These are phyloP conservation scores for Chloroclysta siterata DNA, from an alignment of 2,888 invertebrate species.

Conservation along the genomic window DNA sequence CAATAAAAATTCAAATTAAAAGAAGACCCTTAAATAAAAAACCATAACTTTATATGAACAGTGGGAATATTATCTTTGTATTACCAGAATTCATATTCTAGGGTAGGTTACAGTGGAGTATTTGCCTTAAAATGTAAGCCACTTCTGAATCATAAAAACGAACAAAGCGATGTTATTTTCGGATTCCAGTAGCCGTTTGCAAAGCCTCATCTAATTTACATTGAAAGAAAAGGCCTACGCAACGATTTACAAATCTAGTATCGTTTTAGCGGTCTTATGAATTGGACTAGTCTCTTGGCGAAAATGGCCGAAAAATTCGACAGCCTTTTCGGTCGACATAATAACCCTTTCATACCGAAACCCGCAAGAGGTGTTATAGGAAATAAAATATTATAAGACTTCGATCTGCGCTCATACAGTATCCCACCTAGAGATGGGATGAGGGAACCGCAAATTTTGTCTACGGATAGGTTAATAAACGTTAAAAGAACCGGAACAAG, in stretches of 20 bases:
- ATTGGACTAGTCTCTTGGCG: conserved; percentile 32
- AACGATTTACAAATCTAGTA: conserved; percentile 18
- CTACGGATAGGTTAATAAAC: not conserved
- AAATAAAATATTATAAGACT: conserved; percentile 48
- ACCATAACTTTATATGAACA: no score
- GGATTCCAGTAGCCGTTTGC: conserved; percentile 5
- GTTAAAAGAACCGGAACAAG: no score
- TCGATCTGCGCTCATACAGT: conserved; percentile 41
- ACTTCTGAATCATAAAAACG: conserved; percentile 10
- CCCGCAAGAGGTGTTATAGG: conserved; percentile 48
- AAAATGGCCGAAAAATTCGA: conserved; percentile 38
- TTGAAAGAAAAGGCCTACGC: conserved; percentile 21
- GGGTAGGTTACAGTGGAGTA: not conserved
- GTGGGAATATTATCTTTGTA: no score
- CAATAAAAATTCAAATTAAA: no score
- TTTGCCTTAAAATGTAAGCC: not conserved
- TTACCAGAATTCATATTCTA: not conserved
- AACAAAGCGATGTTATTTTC: conserved; percentile 9
- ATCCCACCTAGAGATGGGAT: conserved; percentile 36
- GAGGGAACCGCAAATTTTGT: not conserved
- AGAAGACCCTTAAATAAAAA: no score
- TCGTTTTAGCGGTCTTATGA: conserved; percentile 34
- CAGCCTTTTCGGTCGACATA: conserved; percentile 43
- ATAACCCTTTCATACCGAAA: conserved; percentile 45
- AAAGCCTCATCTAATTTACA: conserved; percentile 22